These are phyloP conservation scores for Caenorhabditis wallacei DNA, from an alignment of 2,888 invertebrate genomes.

Conservation along the genomic window DNA sequence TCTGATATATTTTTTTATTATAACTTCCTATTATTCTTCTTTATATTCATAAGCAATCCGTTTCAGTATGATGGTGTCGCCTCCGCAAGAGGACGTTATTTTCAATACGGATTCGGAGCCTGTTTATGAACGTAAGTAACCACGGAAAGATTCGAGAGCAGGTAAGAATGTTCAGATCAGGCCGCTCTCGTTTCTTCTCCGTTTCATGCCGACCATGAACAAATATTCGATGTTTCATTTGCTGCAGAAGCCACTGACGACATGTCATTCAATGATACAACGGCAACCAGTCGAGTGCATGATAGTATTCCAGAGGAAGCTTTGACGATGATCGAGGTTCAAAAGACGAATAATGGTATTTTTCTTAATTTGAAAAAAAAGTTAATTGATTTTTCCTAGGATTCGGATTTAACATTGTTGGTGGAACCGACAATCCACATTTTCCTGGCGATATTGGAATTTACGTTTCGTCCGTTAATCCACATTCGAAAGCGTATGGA, in stretches of 20 bases:
- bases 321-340: slow-evolving; percentile 65
- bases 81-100: slow-evolving; percentile 27
- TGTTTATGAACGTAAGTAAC: slow-evolving; percentile 50
- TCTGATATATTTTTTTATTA: neutral
- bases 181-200: slow-evolving; percentile 50
- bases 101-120: slow-evolving; percentile 31
- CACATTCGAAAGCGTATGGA: slow-evolving; percentile 84
- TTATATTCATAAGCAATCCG: neutral
- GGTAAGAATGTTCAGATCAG: slow-evolving; percentile 38
- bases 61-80: slow-evolving; percentile 55
- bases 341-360: slow-evolving; percentile 65
- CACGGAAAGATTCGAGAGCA: slow-evolving; percentile 19
- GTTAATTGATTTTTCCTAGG: slow-evolving; percentile 76
- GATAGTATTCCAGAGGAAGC: slow-evolving; percentile 33
- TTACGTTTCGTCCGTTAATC: slow-evolving; percentile 84
- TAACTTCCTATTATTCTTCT: neutral
- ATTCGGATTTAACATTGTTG: slow-evolving; percentile 85
- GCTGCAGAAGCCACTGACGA: slow-evolving; percentile 65
- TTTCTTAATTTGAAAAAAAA: no score
- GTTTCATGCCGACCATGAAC: slow-evolving; percentile 51
- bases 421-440: slow-evolving; percentile 84
- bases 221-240: slow-evolving; percentile 61
- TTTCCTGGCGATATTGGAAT: slow-evolving; percentile 84
- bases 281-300: neutral
- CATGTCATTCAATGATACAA: slow-evolving; percentile 15